Conservation (phyloP, 1,140 invertebrate genomes). For the Philotrypesis tridentata region DNA sequence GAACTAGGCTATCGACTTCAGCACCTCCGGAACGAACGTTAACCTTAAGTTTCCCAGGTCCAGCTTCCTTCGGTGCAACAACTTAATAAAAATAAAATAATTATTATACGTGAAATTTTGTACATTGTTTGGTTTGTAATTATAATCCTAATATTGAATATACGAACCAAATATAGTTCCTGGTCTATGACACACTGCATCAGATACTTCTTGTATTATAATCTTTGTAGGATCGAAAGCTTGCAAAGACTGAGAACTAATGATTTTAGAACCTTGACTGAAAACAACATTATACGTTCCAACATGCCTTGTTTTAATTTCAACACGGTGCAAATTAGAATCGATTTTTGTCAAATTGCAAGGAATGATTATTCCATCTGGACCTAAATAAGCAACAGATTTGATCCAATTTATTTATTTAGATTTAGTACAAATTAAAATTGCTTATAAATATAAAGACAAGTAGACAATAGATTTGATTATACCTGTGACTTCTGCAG, state of each 20-base stretch:
- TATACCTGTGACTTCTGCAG: slow-evolving; percentile 69
- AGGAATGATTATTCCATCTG: slow-evolving; percentile 76
- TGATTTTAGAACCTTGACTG: slow-evolving; percentile 73
- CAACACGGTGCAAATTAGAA: slow-evolving; percentile 64
- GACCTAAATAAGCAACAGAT: slow-evolving; percentile 67
- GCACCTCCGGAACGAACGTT: slow-evolving; percentile 85
- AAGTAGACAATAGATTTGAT: neutral
- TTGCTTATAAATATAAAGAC: slow-evolving; percentile 12
- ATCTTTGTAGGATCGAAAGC: slow-evolving; percentile 91
- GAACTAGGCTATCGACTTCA: slow-evolving; percentile 85
- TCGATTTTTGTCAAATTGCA: slow-evolving; percentile 73
- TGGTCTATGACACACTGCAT: slow-evolving; percentile 88
- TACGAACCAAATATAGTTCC: slow-evolving; percentile 82
- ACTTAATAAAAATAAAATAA: slow-evolving; percentile 58
- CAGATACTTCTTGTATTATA: slow-evolving; percentile 83
- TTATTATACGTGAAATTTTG: neutral
- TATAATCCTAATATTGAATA: neutral
- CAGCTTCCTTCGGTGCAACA: slow-evolving; percentile 83
- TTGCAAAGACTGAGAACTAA: slow-evolving; percentile 82
- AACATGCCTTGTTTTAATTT: slow-evolving; percentile 75
- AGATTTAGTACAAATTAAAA: neutral
- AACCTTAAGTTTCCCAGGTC: slow-evolving; percentile 87
- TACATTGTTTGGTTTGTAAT: neutral
- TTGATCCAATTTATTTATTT: neutral
- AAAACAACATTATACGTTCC: slow-evolving; percentile 78